Evolutionary conservation across 1,140 invertebrate species (phyloP).

Genomic region (Drosophila ficusphila): DNA sequence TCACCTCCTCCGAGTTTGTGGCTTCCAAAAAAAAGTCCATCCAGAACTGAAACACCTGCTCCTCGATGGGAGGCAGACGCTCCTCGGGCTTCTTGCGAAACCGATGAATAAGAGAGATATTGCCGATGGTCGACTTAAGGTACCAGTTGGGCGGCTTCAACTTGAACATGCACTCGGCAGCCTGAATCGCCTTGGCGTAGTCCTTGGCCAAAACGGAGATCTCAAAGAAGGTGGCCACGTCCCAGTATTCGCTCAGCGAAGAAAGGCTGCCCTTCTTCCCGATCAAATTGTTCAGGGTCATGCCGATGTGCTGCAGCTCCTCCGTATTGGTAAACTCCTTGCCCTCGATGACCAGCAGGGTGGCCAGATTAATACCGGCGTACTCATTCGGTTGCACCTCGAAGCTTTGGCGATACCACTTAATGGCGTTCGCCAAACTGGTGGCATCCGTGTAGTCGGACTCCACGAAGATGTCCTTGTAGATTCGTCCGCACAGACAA

Average conservation of each 20-base stretch:
- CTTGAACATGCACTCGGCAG: slow-evolving; percentile 99
- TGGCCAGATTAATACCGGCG: slow-evolving; percentile 99
- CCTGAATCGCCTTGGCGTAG: slow-evolving; percentile 98
- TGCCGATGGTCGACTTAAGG: slow-evolving; percentile 98
- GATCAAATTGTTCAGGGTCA: slow-evolving; percentile 98
- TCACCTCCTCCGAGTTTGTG: slow-evolving; percentile 88
- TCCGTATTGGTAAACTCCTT: slow-evolving; percentile 96
- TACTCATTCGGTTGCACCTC: slow-evolving; percentile 99
- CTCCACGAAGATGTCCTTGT: slow-evolving; percentile 99
- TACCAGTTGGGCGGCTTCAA: slow-evolving; percentile 99
- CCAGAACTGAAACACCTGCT: slow-evolving; percentile 98
- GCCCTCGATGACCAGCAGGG: slow-evolving; percentile 98
- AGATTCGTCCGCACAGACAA: slow-evolving; percentile 99
- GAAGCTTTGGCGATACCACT: slow-evolving; percentile 99
- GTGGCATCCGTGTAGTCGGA: slow-evolving; percentile 95
- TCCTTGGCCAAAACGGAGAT: slow-evolving; percentile 99
- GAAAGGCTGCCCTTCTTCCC: slow-evolving; percentile 98
- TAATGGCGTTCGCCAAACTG: slow-evolving; percentile 96
- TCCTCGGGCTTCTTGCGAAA: slow-evolving; percentile 94
- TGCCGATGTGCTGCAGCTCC: slow-evolving; percentile 93
- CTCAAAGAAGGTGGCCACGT: slow-evolving; percentile 99
- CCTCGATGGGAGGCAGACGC: slow-evolving; percentile 88
- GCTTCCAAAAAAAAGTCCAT: slow-evolving; percentile 99
- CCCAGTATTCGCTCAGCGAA: slow-evolving; percentile 98
- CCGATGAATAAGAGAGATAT: slow-evolving; percentile 97